A percentile compares a stretch with the other conserved stretches of the same genome.
Conservation (phyloP, 2,888 invertebrate genomes). For the Imbricaverruca yamaguchii region DNA sequence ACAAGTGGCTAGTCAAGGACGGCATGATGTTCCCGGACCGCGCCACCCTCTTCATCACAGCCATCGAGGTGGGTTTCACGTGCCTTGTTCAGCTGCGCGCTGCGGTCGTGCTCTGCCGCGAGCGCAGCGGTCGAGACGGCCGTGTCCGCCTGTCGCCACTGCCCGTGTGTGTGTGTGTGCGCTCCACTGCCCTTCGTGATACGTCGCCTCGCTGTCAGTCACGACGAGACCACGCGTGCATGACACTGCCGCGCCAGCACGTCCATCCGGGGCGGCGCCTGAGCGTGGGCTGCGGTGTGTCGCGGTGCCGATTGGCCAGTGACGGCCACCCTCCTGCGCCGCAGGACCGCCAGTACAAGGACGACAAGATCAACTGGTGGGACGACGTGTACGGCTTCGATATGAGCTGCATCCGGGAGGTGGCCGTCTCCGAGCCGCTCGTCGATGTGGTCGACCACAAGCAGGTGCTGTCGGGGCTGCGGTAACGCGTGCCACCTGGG, state of each 20-base stretch:
- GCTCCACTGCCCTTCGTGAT: too few species aligned
- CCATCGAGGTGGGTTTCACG: slow-evolving; percentile 44
- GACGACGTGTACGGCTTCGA: slow-evolving; percentile 99
- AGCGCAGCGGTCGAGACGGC: too few species aligned
- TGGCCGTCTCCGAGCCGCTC: slow-evolving; percentile 94
- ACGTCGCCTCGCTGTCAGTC: too few species aligned
- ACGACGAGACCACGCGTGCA: too few species aligned
- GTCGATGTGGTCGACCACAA: slow-evolving; percentile 98
- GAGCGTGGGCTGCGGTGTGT: too few species aligned
- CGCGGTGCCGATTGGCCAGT: too few species aligned
- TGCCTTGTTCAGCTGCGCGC: too few species aligned
- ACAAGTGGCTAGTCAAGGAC: slow-evolving; percentile 89
- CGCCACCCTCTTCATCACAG: slow-evolving; percentile 87
- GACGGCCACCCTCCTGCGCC: background rate
- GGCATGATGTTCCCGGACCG: slow-evolving; percentile 89
- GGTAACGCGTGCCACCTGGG: background rate
- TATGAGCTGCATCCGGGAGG: slow-evolving; percentile 96
- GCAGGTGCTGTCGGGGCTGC: slow-evolving; percentile 48
- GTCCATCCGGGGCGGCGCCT: too few species aligned
- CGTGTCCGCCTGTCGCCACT: too few species aligned
- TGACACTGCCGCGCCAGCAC: too few species aligned
- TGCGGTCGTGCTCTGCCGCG: too few species aligned
- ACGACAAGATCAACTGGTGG: slow-evolving; percentile 99
- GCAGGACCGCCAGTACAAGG: slow-evolving; percentile 97
- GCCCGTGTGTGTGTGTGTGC: background rate